Percentiles rank a stretch among this genome's conserved stretches.
phyloP scores from a whole-genome alignment of 2,888 invertebrate genomes.

The Athripsodes cinereus region DNA sequence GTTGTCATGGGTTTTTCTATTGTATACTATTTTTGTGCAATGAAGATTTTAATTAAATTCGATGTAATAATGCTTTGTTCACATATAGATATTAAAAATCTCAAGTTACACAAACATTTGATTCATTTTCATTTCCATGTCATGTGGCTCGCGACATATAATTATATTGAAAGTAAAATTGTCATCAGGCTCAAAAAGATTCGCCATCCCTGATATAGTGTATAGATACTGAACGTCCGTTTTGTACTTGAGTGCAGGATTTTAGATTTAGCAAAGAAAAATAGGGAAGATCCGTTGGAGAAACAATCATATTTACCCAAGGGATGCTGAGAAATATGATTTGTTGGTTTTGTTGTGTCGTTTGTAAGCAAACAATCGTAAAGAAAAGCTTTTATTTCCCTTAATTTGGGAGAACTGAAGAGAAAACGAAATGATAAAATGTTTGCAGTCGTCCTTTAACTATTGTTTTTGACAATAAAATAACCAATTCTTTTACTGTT shows the following conservation, averaged over 20 bases:
- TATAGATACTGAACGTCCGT: neutral
- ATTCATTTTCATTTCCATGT: too few relatives aligned
- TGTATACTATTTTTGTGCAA: too few relatives aligned
- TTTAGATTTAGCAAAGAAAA: neutral
- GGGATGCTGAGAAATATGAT: conserved; percentile 3
- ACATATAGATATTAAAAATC: too few relatives aligned
- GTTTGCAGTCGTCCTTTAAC: neutral
- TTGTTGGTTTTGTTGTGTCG: conserved; percentile 6
- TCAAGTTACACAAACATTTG: too few relatives aligned
- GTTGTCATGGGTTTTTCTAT: too few relatives aligned
- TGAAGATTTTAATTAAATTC: too few relatives aligned
- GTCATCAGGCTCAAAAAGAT: too few relatives aligned
- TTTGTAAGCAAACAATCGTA: neutral
- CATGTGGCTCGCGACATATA: too few relatives aligned
- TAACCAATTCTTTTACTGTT: too few relatives aligned
- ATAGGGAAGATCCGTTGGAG: neutral
- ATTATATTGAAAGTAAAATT: too few relatives aligned
- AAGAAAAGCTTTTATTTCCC: conserved; percentile 1
- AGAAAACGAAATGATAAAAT: neutral
- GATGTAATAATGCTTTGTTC: too few relatives aligned
- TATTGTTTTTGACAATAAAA: neutral
- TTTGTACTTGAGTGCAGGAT: neutral
- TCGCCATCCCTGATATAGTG: too few relatives aligned
- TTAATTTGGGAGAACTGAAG: conserved; percentile 1
- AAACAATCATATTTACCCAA: conserved; percentile 6